phyloP scores from a whole-genome alignment of 2,888 invertebrate species.

The Spicauda simplicius region DNA sequence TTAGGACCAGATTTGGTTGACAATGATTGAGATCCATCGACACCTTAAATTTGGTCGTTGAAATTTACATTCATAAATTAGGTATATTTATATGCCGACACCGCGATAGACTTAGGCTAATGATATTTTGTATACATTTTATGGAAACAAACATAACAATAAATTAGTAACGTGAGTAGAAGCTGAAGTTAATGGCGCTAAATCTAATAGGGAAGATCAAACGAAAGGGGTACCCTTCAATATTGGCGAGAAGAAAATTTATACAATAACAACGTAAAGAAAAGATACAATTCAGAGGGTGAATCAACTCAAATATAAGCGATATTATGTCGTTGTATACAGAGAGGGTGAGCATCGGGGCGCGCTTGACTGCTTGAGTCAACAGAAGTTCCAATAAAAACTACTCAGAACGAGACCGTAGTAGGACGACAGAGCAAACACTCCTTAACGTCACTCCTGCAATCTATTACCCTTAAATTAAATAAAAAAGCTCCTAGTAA shows the following conservation, averaged over 20 bases:
- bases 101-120: not conserved
- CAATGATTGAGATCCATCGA: conserved; percentile 9
- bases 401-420: conserved; percentile 71
- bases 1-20: conserved; percentile 7
- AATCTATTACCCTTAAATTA: conserved; percentile 77
- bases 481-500: conserved; percentile 79
- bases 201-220: conserved; percentile 13
- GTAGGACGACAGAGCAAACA: conserved; percentile 65
- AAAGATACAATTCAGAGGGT: conserved; percentile 55
- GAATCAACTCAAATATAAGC: conserved; percentile 74
- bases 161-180: not conserved
- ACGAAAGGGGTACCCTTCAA: conserved; percentile 16
- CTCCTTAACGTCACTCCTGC: conserved; percentile 55
- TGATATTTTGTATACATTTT: not conserved
- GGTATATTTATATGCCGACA: not conserved
- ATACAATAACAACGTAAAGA: conserved; percentile 46
- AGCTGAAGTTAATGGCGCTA: not conserved
- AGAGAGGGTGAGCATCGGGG: conserved; percentile 57
- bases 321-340: conserved; percentile 73
- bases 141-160: not conserved
- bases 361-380: conserved; percentile 44
- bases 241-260: conserved; percentile 29
- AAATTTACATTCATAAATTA: conserved; percentile 1
- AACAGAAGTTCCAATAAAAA: conserved; percentile 79
- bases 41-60: not conserved